A percentile compares a stretch with the other conserved stretches of the same genome.
These are phyloP conservation scores for Prorops nasuta DNA, from an alignment of 1,140 invertebrate species.

Conservation along the genomic window DNA sequence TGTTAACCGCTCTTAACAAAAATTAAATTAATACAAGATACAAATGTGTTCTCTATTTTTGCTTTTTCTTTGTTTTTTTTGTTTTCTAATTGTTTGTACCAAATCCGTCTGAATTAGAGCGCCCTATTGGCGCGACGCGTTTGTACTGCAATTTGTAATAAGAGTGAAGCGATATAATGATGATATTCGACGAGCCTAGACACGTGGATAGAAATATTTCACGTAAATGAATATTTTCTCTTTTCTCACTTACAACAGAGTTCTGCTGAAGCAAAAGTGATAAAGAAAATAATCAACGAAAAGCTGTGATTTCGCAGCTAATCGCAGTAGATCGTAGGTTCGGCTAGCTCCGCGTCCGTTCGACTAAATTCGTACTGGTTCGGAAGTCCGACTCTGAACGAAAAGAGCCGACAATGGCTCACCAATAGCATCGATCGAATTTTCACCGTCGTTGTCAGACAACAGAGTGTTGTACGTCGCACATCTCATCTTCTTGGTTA, in stretches of 20 bases:
- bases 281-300: not conserved
- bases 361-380: constrained; percentile 9
- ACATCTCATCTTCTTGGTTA: constrained; percentile 29
- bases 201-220: not conserved
- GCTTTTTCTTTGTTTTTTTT: not conserved
- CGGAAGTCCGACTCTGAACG: constrained; percentile 24
- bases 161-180: not conserved
- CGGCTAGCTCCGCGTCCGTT: not conserved
- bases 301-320: not conserved
- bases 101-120: not conserved
- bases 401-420: constrained; percentile 23
- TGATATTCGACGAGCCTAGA: not conserved
- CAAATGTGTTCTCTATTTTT: not conserved
- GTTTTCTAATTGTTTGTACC: not conserved
- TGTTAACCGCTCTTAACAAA: not conserved
- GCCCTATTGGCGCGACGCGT: not conserved
- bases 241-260: not conserved
- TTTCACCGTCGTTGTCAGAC: constrained; percentile 44
- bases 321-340: not conserved
- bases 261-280: not conserved
- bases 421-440: constrained; percentile 48
- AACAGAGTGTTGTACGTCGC: constrained; percentile 41
- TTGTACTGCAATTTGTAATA: not conserved
- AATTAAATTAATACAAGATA: not conserved
- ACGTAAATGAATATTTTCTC: not conserved